A percentile compares a stretch with the other conserved stretches of the same genome.
These are phyloP conservation scores for Calephelis virginiensis DNA, from an alignment of 1,140 invertebrate species.

Conservation along the genomic window DNA sequence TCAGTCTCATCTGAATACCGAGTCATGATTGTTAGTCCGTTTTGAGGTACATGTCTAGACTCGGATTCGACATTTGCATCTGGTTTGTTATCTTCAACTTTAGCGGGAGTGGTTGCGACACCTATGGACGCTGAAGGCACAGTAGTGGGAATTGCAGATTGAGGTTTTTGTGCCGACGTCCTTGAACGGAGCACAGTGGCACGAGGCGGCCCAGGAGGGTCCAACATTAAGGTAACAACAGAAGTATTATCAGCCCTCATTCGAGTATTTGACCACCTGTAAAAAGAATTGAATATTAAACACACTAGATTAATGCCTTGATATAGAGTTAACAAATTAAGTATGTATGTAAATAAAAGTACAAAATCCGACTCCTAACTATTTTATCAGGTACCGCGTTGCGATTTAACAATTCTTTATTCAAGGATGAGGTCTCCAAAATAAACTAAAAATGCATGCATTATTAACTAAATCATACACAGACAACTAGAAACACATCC, in stretches of 20 bases:
- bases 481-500: too few species aligned
- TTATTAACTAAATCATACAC: too few species aligned
- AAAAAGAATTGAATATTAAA: constrained; percentile 27
- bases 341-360: too few species aligned
- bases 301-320: not conserved
- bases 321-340: not conserved
- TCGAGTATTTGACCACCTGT: constrained; percentile 85
- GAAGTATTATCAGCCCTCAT: constrained; percentile 97
- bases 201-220: constrained; percentile 91
- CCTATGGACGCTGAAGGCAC: constrained; percentile 29
- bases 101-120: constrained; percentile 23
- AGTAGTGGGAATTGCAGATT: constrained; percentile 26
- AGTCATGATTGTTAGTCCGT: constrained; percentile 69
- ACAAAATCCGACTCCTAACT: too few species aligned
- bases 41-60: constrained; percentile 48
- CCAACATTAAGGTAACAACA: constrained; percentile 94
- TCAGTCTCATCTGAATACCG: constrained; percentile 58
- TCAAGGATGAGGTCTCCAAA: too few species aligned
- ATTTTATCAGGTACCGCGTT: too few species aligned
- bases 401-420: too few species aligned
- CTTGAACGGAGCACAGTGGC: constrained; percentile 80
- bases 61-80: constrained; percentile 29
- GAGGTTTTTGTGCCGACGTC: constrained; percentile 39
- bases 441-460: too few species aligned
- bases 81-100: constrained; percentile 30